These are phyloP conservation scores for Lagopus muta DNA, from an alignment of 2,113 vertebrate species.

Conservation along the genomic window DNA sequence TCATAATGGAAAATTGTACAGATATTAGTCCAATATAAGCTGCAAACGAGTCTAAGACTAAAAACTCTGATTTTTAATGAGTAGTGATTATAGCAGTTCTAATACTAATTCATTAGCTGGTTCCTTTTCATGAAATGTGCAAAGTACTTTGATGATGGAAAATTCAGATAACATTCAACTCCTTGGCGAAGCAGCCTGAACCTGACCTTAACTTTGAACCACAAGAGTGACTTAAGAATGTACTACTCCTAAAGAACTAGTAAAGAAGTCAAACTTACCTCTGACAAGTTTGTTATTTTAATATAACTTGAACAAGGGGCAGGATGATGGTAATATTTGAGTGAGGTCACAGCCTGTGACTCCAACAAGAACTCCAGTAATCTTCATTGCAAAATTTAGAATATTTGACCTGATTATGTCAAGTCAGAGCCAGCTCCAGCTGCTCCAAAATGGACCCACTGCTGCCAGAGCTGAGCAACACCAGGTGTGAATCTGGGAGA, in stretches of 20 bases:
- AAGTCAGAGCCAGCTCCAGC: neutral
- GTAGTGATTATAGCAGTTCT: neutral
- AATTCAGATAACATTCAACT: neutral
- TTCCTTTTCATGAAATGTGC: neutral
- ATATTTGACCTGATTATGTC: neutral
- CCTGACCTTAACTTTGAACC: neutral
- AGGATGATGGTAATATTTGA: neutral
- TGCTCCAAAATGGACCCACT: neutral
- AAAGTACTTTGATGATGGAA: neutral
- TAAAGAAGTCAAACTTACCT: neutral
- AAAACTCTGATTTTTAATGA: constrained; percentile 19
- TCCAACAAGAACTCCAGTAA: neutral
- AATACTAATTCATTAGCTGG: constrained; percentile 1
- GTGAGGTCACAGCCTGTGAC: neutral
- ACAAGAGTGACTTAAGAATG: neutral
- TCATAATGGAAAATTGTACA: constrained; percentile 11
- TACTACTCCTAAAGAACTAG: neutral
- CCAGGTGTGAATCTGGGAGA: neutral
- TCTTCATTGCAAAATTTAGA: neutral
- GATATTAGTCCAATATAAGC: constrained; percentile 6
- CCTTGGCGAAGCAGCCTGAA: neutral
- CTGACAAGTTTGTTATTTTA: neutral
- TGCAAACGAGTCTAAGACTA: neutral
- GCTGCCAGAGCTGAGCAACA: neutral
- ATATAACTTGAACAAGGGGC: neutral